These are phyloP conservation scores for human DNA, from an alignment of 2,113 vertebrate genomes.

Conservation along the genomic window DNA sequence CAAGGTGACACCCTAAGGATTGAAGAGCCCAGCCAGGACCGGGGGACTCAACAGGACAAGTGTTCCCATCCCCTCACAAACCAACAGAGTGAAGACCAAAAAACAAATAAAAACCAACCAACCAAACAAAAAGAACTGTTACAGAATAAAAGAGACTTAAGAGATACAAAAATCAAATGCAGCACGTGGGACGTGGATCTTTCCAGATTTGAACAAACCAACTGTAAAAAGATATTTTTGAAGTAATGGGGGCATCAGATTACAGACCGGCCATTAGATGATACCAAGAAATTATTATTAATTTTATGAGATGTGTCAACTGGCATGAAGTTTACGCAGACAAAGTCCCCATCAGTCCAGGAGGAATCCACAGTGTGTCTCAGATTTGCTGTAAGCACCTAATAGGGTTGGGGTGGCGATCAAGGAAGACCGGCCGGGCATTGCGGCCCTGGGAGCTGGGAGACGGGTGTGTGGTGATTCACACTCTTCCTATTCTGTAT, in stretches of 20 bases:
- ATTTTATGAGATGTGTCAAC: not conserved
- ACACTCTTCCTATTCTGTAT: not conserved
- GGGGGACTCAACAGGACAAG: not conserved
- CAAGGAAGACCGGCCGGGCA: not conserved
- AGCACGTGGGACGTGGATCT: not conserved
- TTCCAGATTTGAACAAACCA: not conserved
- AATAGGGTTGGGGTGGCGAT: no score
- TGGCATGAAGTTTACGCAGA: not conserved
- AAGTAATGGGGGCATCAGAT: not conserved
- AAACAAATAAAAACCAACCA: not conserved
- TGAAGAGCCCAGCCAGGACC: not conserved
- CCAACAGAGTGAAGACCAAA: not conserved
- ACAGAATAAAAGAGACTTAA: not conserved
- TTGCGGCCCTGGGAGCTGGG: not conserved
- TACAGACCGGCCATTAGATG: not conserved
- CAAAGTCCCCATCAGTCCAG: not conserved
- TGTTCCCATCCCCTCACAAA: not conserved
- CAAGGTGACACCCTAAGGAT: not conserved
- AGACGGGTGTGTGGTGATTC: rapidly evolving
- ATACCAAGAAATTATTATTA: not conserved
- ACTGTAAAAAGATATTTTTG: not conserved
- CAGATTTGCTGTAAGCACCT: not conserved
- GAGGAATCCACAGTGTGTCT: no score
- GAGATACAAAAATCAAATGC: not conserved
- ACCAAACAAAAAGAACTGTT: not conserved